phyloP scores from a whole-genome alignment of 2,797 vertebrate genomes.

The Sebastes matsubarae region DNA sequence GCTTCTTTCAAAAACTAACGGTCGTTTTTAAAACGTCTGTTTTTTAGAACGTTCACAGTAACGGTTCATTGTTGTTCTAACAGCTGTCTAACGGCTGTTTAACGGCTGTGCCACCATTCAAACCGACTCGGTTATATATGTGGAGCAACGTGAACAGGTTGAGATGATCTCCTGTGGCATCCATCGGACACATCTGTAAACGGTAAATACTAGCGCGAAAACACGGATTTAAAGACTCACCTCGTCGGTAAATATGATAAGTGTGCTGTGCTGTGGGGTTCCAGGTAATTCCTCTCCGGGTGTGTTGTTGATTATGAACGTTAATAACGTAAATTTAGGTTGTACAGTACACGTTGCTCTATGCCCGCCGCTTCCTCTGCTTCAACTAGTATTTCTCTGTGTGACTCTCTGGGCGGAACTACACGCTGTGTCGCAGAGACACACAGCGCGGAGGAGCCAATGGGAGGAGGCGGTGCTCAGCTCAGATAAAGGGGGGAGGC shows the following conservation, averaged over 20 bases:
- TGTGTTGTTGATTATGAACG: neutral
- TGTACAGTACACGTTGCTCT: slow-evolving; percentile 18
- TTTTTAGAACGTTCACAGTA: neutral
- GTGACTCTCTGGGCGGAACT: slow-evolving; percentile 76
- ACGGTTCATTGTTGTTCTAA: neutral
- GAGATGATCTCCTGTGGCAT: slow-evolving; percentile 63
- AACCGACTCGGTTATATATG: no score
- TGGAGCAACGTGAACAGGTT: slow-evolving; percentile 38
- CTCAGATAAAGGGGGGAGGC: slow-evolving; percentile 2
- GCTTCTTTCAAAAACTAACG: neutral
- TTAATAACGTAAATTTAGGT: neutral
- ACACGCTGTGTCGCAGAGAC: slow-evolving; percentile 69
- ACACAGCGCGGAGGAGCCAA: slow-evolving; percentile 64
- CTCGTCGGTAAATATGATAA: slow-evolving; percentile 43
- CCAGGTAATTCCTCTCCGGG: slow-evolving; percentile 4
- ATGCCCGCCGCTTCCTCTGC: slow-evolving; percentile 55
- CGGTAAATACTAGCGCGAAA: neutral
- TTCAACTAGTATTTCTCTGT: slow-evolving; percentile 69
- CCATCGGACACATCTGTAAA: slow-evolving; percentile 72
- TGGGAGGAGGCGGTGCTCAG: slow-evolving; percentile 44
- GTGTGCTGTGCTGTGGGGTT: slow-evolving; percentile 3
- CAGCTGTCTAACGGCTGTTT: neutral
- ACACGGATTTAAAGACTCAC: slow-evolving; percentile 52
- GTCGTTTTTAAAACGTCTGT: neutral
- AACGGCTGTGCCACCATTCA: neutral